Evolutionary conservation across 2,113 vertebrate genomes (phyloP), one percentile per base, ranked within the genome.

Genomic region (Glareola pratincola): DNA sequence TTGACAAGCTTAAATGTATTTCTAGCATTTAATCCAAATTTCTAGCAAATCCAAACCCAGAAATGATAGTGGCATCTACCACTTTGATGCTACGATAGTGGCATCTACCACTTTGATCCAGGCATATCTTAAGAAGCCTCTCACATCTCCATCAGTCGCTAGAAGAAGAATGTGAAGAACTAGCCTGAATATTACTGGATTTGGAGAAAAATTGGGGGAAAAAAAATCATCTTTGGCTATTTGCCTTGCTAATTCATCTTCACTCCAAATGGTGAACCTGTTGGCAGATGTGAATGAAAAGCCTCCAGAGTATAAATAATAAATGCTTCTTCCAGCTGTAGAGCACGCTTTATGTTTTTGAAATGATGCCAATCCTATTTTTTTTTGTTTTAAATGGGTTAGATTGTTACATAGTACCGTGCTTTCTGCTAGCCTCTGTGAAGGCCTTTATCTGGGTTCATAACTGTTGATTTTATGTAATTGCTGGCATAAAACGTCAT

Each of bases 281-380:
- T 74, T 85, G 74, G 71, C 90, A 74, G 91, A 87, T 68, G 81
- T 91, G 88, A 96, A 96, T 91, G 81, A 92, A 92, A 85, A 92
- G 60, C 56, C 78, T 81, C 45, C 24, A 30, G 67, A 54, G 54
- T 56, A 82, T 92, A 88, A 88, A 95, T 97, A 96, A 96, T 85
- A 85, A 94, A 90, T 76, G 48, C 71, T 51, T 89, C 72, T 94
- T 94, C 80, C 74, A 93, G 95, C 91, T 85, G 59, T 45, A 81
- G 39, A n/a, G 67, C 72, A 41, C 7, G 4, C 47, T 87, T 94
- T 83, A 82, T 0, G 0, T 60, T 92, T 95, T 75, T 90, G 86
- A 93, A 73, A 76, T 19, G 1, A 50, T 91, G 90, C 86, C 92
- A 92, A 57, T 51, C 21, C 22, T 48, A 6, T 62, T 54, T 67